Evolutionary conservation across 35 echinoderm and acorn worm species (phyloP), one percentile per base, ranked within the genome.

Genomic region (Ophioderma brevispina): DNA sequence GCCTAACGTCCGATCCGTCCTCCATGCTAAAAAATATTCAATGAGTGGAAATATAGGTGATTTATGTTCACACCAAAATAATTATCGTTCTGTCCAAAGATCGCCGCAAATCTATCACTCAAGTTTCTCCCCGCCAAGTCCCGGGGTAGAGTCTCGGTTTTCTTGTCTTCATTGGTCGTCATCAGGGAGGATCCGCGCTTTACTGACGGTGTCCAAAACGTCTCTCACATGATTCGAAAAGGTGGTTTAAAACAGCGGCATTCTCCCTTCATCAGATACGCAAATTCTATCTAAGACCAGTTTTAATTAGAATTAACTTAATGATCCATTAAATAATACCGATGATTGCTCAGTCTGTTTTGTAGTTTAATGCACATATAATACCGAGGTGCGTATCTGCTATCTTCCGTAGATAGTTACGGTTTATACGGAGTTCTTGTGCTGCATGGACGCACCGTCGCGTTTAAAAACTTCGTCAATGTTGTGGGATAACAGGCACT

Each of bases 51-150:
- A 70, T 70, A 70, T 30, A 30, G 59, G 28, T 70, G 59, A 70
- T 70, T 70, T 70, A 70, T n/a, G n/a, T 70, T 70, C 59, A 70
- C 59, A 70, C 59, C 59, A 70, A 70, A 70, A 70, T 70, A 70
- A 70, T 70, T 70, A 70, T 70, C 59, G 59, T 3, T n/a, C 59
- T 70, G 59, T 70, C 59, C n/a, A 70, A 70, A 70, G 59, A 70
- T 70, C n/a, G 59, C 15, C 17, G 23, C n/a, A 70, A 25, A 70
- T 18, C 59, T 25, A 70, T 70, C 59, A 25, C 10, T 70, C 59
- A 70, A 70, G 15, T n/a, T 18, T 70, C 59, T 70, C 28, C 41
- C 41, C 41, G 41, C 5, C 17, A 46, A 4, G 41, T 46, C n/a
- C 41, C 5, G 41, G 41, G 41, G 41, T 8, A 46, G 41, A 8